phyloP scores from a whole-genome alignment of 2,888 invertebrate genomes.

The Agonum fuliginosum region DNA sequence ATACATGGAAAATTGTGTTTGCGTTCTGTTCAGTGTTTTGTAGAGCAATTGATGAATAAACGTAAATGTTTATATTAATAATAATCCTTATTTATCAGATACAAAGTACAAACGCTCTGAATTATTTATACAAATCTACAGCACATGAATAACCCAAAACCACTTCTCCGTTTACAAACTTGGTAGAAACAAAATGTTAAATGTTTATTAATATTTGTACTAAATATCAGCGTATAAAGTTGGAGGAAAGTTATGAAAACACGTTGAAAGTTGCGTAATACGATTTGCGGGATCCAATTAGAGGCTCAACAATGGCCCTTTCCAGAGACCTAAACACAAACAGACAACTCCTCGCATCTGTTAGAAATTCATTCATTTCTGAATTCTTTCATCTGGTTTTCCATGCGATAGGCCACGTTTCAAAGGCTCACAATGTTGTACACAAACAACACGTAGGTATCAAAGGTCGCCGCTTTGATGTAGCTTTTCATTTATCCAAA shows the following conservation, averaged over 20 bases:
- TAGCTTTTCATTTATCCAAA: constrained; percentile 44
- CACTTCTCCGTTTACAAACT: too few relatives aligned
- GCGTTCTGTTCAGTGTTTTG: too few relatives aligned
- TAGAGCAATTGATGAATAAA: too few relatives aligned
- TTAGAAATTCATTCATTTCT: constrained; percentile 28
- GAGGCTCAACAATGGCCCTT: neutral
- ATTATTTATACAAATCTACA: too few relatives aligned
- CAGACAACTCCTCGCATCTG: constrained; percentile 9
- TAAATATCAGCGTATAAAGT: neutral
- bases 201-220: too few relatives aligned
- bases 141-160: too few relatives aligned
- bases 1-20: too few relatives aligned
- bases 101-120: too few relatives aligned
- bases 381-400: constrained; percentile 39
- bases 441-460: constrained; percentile 38
- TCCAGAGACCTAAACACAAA: neutral
- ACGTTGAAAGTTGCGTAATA: neutral
- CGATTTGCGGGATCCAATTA: constrained; percentile 30
- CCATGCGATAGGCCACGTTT: constrained; percentile 37
- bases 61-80: too few relatives aligned
- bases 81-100: too few relatives aligned
- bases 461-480: constrained; percentile 35
- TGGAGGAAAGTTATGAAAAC: neutral
- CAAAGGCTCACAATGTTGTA: constrained; percentile 32
- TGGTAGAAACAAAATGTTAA: too few relatives aligned